Conservation (phyloP, 1,140 invertebrate species). For the Sesamia nonagrioides region DNA sequence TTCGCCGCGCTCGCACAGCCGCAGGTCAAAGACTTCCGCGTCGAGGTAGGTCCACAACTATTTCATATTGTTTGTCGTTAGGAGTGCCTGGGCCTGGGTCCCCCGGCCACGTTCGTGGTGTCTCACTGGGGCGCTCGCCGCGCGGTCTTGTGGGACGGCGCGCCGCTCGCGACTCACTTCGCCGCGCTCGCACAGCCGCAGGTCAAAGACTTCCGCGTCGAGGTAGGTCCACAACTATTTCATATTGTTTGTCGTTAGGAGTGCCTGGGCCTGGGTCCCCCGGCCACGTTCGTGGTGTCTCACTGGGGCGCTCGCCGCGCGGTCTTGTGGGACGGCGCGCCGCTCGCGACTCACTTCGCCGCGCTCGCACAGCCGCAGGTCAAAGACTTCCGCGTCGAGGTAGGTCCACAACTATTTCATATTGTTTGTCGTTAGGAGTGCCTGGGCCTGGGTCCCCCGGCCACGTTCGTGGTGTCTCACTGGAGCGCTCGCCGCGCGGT, state of each 20-base stretch:
- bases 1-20: too few species aligned
- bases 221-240: too few species aligned
- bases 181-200: constrained; percentile 88
- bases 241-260: constrained; percentile 85
- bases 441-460: constrained; percentile 91
- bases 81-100: constrained; percentile 92
- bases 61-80: constrained; percentile 68
- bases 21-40: too few species aligned
- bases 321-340: constrained; percentile 88
- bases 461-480: constrained; percentile 88
- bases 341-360: constrained; percentile 83
- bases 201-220: constrained; percentile 88
- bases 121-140: constrained; percentile 88
- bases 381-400: constrained; percentile 89
- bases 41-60: too few species aligned
- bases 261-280: constrained; percentile 92
- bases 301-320: constrained; percentile 88
- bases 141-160: constrained; percentile 88
- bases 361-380: constrained; percentile 88
- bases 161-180: constrained; percentile 83
- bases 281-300: constrained; percentile 89
- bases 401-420: too few species aligned
- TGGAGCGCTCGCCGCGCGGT: constrained; percentile 88
- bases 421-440: constrained; percentile 88
- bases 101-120: constrained; percentile 90